These are phyloP conservation scores for Ferrisia virgata DNA, from an alignment of 2,888 invertebrate species.

Conservation along the genomic window DNA sequence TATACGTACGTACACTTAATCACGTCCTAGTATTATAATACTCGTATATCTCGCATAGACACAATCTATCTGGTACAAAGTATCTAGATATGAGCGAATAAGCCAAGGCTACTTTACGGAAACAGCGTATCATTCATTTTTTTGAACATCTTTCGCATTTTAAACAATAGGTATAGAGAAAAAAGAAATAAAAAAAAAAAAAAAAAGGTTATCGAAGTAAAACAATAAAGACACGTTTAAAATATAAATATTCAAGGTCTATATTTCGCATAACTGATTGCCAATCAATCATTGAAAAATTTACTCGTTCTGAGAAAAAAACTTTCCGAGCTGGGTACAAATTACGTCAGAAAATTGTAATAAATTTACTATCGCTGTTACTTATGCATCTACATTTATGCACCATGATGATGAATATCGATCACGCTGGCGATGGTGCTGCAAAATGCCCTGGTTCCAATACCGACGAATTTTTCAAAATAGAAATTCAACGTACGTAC, in stretches of 20 bases:
- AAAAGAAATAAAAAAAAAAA: too few relatives aligned
- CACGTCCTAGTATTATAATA: neutral
- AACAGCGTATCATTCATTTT: neutral
- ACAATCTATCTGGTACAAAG: neutral
- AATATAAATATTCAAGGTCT: neutral
- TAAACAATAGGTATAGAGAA: neutral
- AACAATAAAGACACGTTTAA: slow-evolving; percentile 1
- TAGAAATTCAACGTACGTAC: neutral
- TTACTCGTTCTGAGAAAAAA: neutral
- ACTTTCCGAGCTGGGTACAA: neutral
- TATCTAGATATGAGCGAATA: neutral
- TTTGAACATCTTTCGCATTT: slow-evolving; percentile 5
- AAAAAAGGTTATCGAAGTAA: neutral
- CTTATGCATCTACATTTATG: too few relatives aligned
- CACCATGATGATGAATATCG: too few relatives aligned
- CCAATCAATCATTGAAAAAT: neutral
- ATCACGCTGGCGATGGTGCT: too few relatives aligned
- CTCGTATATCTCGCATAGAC: neutral
- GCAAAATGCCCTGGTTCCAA: neutral
- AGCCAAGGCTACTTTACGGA: slow-evolving; percentile 8
- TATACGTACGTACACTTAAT: neutral
- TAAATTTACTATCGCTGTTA: too few relatives aligned
- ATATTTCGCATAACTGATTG: neutral
- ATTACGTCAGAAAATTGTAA: too few relatives aligned
- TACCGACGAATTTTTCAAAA: neutral